Conservation (phyloP, 2,797 vertebrate species). For the Sternarchorhynchus goeldii region DNA sequence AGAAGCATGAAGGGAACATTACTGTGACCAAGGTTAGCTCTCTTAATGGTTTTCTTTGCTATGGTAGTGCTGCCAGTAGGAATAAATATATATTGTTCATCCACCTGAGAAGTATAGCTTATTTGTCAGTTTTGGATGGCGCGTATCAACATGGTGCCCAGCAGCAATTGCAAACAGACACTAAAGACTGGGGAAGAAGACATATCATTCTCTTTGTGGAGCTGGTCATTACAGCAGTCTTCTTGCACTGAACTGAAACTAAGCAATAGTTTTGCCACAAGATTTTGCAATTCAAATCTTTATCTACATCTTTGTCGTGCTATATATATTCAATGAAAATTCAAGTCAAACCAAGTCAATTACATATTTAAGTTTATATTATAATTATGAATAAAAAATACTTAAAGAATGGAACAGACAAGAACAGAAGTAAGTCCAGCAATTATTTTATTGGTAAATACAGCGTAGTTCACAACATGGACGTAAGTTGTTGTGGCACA, state of each 20-base stretch:
- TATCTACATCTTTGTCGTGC: background rate
- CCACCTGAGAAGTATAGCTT: conserved; percentile 36
- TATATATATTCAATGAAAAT: background rate
- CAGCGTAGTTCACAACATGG: no score
- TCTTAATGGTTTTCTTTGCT: conserved; percentile 45
- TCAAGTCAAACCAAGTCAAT: no score
- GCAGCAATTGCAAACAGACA: conserved; percentile 17
- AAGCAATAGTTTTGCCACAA: background rate
- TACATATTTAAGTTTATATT: no score
- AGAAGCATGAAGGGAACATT: conserved; percentile 51
- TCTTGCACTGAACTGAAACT: background rate
- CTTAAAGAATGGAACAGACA: no score
- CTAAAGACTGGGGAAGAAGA: background rate
- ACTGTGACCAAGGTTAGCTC: conserved; percentile 45
- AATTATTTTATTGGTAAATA: no score
- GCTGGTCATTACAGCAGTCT: background rate
- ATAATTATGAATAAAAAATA: no score
- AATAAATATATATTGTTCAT: conserved; percentile 44
- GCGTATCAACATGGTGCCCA: conserved; percentile 19
- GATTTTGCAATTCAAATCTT: background rate
- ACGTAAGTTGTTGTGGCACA: no score
- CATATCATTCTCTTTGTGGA: background rate
- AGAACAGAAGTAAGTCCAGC: no score
- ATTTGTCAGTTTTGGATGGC: conserved; percentile 33
- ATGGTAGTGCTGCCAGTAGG: conserved; percentile 35